Percentiles rank a stretch among this genome's conserved stretches.
These are phyloP conservation scores for Chondrilla cf. caribensis DNA, from an alignment of 37 sponge, comb jelly and placozoan species.

Conservation along the genomic window DNA sequence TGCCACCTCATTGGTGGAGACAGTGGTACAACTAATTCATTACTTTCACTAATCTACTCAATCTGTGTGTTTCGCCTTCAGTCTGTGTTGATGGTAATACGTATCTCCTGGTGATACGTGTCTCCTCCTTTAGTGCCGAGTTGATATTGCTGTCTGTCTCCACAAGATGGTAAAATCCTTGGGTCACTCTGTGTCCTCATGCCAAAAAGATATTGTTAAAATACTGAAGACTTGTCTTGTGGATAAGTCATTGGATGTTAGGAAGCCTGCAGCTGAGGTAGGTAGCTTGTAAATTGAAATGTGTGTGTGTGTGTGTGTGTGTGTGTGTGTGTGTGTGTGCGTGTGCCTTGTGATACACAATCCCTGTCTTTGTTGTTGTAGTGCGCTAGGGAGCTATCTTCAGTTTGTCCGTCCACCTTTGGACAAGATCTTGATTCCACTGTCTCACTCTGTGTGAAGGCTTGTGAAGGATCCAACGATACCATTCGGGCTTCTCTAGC, in stretches of 20 bases:
- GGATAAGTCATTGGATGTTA: slow-evolving; percentile 70
- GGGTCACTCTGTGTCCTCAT: slow-evolving; percentile 75
- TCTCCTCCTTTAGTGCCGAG: slow-evolving; percentile 29
- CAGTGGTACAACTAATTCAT: too few species aligned
- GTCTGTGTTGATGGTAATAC: too few species aligned
- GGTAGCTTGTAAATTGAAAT: not conserved
- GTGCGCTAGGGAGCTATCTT: slow-evolving; percentile 63
- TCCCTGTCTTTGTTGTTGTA: slow-evolving; percentile 15
- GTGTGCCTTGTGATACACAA: not conserved
- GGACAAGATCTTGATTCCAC: slow-evolving; percentile 77
- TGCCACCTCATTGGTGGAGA: too few species aligned
- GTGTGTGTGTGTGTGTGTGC: not conserved
- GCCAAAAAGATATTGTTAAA: slow-evolving; percentile 91
- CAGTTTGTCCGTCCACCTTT: slow-evolving; percentile 56
- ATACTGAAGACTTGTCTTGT: slow-evolving; percentile 51
- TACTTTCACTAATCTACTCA: too few species aligned
- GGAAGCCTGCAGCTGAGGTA: slow-evolving; percentile 81
- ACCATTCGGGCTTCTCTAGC: slow-evolving; percentile 75
- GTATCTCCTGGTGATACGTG: too few species aligned
- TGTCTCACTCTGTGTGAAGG: slow-evolving; percentile 67
- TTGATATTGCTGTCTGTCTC: slow-evolving; percentile 43
- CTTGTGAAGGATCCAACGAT: slow-evolving; percentile 84
- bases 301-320: not conserved
- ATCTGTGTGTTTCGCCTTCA: too few species aligned
- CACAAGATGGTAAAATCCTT: slow-evolving; percentile 67